Percentiles rank a stretch among this genome's conserved stretches.
Evolutionary conservation across 2,888 invertebrate species (phyloP).

Genomic region (Caenorhabditis afra): DNA sequence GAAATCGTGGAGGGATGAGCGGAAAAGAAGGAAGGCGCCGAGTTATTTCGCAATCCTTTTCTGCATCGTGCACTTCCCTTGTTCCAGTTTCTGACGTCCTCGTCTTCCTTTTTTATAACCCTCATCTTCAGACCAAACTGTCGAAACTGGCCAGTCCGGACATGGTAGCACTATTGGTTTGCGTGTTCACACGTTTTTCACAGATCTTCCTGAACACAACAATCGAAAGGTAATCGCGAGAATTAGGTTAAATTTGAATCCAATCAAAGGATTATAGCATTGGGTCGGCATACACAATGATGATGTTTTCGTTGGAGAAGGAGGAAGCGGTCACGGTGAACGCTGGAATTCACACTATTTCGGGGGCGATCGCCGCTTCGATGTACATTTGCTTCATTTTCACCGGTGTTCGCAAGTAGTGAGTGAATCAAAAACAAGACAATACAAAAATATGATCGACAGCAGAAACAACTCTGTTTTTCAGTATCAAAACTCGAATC

Average conservation of each 20-base stretch:
- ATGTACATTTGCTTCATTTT: slow-evolving; percentile 64
- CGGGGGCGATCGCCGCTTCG: slow-evolving; percentile 53
- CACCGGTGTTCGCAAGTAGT: slow-evolving; percentile 43
- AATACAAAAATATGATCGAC: no score
- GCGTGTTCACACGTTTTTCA: slow-evolving; percentile 59
- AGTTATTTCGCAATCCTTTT: slow-evolving; percentile 20
- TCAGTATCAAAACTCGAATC: slow-evolving; percentile 32
- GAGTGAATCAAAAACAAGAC: background rate
- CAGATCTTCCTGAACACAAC: slow-evolving; percentile 65
- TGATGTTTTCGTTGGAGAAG: slow-evolving; percentile 66
- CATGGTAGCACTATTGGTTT: slow-evolving; percentile 53
- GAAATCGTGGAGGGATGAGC: slow-evolving; percentile 41
- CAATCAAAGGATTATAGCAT: slow-evolving; percentile 42
- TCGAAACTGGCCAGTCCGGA: slow-evolving; percentile 51
- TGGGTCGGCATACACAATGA: slow-evolving; percentile 65
- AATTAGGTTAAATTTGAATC: background rate
- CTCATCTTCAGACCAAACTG: slow-evolving; percentile 23
- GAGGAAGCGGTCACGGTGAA: slow-evolving; percentile 59
- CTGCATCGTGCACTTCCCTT: background rate
- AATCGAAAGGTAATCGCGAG: slow-evolving; percentile 54
- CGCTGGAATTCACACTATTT: slow-evolving; percentile 51
- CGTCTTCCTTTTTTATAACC: no score
- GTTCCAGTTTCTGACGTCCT: no score
- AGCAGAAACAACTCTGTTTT: no score
- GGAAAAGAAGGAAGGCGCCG: slow-evolving; percentile 16